phyloP scores from a whole-genome alignment of 2,113 vertebrate genomes.

The Chamaea fasciata region DNA sequence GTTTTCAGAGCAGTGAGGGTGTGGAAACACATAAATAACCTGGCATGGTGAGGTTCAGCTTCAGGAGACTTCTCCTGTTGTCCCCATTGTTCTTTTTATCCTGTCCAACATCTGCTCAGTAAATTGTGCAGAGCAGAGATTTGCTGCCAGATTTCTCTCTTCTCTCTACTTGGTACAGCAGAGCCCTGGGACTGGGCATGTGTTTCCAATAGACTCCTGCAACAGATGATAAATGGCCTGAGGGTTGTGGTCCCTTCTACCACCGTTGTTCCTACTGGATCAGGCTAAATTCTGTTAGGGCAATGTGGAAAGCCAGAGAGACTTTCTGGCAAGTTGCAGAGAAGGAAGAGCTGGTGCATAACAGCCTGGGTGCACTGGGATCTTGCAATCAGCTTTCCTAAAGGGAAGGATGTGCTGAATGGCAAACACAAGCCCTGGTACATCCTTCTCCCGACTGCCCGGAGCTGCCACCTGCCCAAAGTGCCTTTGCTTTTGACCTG shows the following conservation, averaged over 20 bases:
- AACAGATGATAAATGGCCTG: neutral
- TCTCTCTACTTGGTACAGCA: neutral
- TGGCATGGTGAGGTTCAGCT: neutral
- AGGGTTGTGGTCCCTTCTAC: neutral
- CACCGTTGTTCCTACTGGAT: neutral
- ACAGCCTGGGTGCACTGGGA: neutral
- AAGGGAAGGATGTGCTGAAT: neutral
- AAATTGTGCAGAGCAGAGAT: neutral
- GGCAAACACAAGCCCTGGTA: neutral
- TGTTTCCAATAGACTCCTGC: neutral
- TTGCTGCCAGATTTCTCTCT: neutral
- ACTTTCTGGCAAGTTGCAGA: neutral
- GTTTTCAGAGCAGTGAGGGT: neutral
- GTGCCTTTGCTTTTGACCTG: neutral
- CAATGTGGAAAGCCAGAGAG: neutral
- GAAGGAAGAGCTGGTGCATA: neutral
- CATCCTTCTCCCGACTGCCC: neutral
- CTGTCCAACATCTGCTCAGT: neutral
- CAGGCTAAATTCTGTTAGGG: neutral
- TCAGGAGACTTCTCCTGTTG: neutral
- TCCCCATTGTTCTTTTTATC: neutral
- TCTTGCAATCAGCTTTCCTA: neutral
- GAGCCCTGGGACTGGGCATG: neutral
- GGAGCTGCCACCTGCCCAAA: neutral
- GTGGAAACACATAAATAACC: neutral